Conservation (phyloP, 1,140 invertebrate species). For the Lordiphosa collinella region DNA sequence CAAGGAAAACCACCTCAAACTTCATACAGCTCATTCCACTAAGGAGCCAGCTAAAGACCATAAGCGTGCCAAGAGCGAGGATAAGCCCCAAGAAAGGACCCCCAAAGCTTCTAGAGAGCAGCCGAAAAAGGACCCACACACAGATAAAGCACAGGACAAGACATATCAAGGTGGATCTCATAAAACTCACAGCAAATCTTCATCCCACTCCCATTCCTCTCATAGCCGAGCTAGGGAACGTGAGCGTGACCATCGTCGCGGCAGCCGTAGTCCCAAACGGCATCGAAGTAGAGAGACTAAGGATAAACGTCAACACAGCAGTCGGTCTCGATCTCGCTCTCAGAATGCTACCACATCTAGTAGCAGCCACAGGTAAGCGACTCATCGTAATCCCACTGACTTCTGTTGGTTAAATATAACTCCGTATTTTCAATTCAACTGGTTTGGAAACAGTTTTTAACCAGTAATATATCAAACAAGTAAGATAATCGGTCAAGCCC, state of each 20-base stretch:
- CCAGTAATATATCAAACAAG: too few relatives aligned
- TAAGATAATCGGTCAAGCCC: too few relatives aligned
- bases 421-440: too few relatives aligned
- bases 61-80: too few relatives aligned
- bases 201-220: not conserved
- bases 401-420: too few relatives aligned
- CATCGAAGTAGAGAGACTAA: not conserved
- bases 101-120: not conserved
- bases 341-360: not conserved
- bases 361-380: conserved; percentile 24
- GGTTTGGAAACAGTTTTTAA: too few relatives aligned
- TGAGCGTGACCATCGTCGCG: conserved; percentile 4
- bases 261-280: conserved; percentile 23
- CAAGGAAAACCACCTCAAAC: too few relatives aligned
- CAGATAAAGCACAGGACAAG: too few relatives aligned
- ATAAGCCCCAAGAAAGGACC: not conserved
- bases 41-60: too few relatives aligned
- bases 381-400: not conserved
- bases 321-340: conserved; percentile 21
- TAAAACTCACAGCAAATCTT: conserved; percentile 9
- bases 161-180: not conserved
- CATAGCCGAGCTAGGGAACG: not conserved
- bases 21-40: too few relatives aligned
- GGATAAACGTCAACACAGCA: not conserved
- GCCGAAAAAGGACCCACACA: too few relatives aligned